Base-by-base conservation (phyloP, 2,113 vertebrate species). In the Antennarius striatus region DNA sequence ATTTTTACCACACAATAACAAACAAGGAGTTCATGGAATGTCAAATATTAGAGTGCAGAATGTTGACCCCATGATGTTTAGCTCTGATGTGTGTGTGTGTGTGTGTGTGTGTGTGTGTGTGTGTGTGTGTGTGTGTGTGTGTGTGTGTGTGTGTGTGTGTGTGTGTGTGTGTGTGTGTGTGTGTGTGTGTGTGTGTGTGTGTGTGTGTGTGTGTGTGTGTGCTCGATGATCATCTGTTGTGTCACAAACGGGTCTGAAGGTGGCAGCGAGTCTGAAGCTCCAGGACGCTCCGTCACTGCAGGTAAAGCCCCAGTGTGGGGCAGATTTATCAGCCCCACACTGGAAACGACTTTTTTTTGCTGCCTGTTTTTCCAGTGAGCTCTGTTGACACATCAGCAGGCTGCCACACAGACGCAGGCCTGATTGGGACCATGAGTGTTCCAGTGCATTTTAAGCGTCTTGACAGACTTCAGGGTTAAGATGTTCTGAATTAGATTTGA, bases 401-500 rank as follows among this genome's bases (percentile, higher is more conserved):
- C 95, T 92, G 94, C 94, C 93, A 93, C 95, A 94, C 94, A 94
- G 94, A 92, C 91, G 92, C 93, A 93, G 91, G 92, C 90, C 82
- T 91, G 89, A 94, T 91, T 92, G 93, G 93, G 93, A 91, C 91
- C 82, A 66, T 88, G 91, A 91, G 88, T 90, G 91, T 90, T 94
- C 90, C 92, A 94, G 93, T 88, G 92, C 93, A 93, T 96, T 97
- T 97, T 93, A 95, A 95, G 77, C 89, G 63, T 93, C 93, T 94
- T 97, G 97, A 99, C 97, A 98, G 95, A 94, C 96, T 95, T 89
- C 93, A 92, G 95, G 89, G 92, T 95, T 98, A 97, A 98, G 98
- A 99, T 98, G 97, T 98, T 98, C 96, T 96, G 98, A 97, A 98
- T 98, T 97, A 99, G 97, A 99, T 99, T 99, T 98, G 97, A 99